Conservation (phyloP, 2,797 vertebrate species). For the Tragopan temminckii region DNA sequence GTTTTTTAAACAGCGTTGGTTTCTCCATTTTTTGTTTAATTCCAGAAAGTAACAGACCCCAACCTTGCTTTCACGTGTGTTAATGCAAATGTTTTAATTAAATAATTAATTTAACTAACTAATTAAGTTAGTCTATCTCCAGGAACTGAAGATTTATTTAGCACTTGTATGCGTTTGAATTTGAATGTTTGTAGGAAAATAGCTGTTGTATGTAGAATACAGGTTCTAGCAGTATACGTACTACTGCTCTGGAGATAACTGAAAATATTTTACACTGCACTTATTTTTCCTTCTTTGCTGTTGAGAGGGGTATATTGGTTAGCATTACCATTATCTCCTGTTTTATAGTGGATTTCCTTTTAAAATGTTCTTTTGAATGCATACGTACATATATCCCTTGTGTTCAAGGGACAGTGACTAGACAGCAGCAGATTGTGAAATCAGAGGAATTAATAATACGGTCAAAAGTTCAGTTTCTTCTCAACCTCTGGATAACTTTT, state of each 20-base stretch:
- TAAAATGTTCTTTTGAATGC: not conserved
- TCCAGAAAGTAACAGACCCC: not conserved
- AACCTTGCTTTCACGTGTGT: not conserved
- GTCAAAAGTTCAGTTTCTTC: constrained; percentile 1
- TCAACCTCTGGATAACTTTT: constrained; percentile 4
- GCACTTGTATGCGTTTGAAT: not conserved
- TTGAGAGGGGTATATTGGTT: not conserved
- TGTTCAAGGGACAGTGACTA: not conserved
- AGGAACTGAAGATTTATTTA: not conserved
- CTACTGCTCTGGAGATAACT: not conserved
- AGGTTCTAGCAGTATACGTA: not conserved
- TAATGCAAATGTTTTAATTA: not conserved
- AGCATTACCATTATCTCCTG: not conserved
- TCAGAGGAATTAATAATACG: not conserved
- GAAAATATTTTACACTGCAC: not conserved
- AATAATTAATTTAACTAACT: too few species aligned
- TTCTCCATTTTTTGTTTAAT: not conserved
- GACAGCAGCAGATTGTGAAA: not conserved
- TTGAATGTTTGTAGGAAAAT: not conserved
- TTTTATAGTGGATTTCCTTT: constrained; percentile 4
- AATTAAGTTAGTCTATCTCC: not conserved
- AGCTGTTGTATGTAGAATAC: not conserved
- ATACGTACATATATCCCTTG: not conserved
- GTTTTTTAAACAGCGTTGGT: fast-evolving
- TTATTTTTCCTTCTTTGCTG: not conserved